Percentiles rank a stretch among this genome's conserved stretches.
These are phyloP conservation scores for Cryptoleucopteryx plumbea DNA, from an alignment of 2,113 vertebrate genomes.

Conservation along the genomic window DNA sequence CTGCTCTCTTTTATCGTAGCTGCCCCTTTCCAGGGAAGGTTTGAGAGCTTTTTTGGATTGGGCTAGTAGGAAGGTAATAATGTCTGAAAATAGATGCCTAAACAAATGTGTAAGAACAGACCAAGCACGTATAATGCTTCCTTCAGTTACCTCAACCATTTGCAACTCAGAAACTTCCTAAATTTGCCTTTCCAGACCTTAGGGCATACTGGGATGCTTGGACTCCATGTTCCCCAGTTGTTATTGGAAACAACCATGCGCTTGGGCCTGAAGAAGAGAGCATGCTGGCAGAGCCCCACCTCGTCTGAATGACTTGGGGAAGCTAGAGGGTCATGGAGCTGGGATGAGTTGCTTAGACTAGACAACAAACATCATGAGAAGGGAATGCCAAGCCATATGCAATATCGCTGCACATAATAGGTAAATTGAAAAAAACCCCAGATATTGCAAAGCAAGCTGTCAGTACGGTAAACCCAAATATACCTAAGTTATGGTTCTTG, in stretches of 20 bases:
- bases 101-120: neutral
- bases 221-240: fast-evolving
- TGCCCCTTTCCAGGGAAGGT: neutral
- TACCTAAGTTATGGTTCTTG: neutral
- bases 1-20: neutral
- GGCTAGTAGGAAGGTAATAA: neutral
- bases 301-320: neutral
- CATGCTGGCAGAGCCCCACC: neutral
- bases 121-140: neutral
- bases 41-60: neutral
- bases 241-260: fast-evolving
- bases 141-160: neutral
- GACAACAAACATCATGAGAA: neutral
- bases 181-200: neutral
- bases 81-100: neutral
- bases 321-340: neutral
- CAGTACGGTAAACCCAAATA: neutral
- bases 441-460: neutral
- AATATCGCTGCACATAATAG: neutral
- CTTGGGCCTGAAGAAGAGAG: neutral
- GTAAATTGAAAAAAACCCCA: neutral
- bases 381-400: neutral
- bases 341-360: neutral
- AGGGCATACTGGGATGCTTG: neutral
- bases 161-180: neutral